phyloP scores from a whole-genome alignment of 2,113 vertebrate species.

The Pogonocichla stellata region DNA sequence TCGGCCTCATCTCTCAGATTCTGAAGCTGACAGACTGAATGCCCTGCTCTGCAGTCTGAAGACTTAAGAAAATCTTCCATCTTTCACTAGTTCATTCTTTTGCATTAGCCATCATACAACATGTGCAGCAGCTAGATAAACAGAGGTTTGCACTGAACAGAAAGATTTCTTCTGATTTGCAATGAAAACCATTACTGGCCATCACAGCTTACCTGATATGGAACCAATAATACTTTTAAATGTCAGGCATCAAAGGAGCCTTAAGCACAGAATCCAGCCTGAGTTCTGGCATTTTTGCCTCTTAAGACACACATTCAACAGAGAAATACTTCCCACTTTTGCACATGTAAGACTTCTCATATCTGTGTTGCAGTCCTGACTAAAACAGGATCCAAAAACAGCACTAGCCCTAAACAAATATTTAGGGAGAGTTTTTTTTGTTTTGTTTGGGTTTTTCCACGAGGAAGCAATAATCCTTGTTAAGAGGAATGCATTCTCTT shows the following conservation, averaged over 20 bases:
- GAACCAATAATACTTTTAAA: constrained; percentile 7
- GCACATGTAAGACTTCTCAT: not conserved
- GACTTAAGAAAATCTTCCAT: not conserved
- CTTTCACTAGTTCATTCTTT: not conserved
- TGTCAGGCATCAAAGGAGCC: constrained; percentile 10
- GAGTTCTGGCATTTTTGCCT: not conserved
- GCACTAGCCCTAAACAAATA: not conserved
- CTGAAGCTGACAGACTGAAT: not conserved
- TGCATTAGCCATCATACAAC: not conserved
- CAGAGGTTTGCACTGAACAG: not conserved
- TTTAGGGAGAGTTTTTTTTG: no score
- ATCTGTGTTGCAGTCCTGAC: not conserved
- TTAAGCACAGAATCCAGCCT: not conserved
- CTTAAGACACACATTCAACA: not conserved
- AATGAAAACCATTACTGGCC: not conserved
- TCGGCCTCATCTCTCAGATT: not conserved
- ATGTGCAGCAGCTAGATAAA: not conserved
- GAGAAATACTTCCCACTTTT: not conserved
- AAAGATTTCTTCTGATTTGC: constrained; percentile 38
- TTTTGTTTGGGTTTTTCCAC: not conserved
- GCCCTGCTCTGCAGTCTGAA: not conserved
- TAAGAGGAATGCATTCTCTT: not conserved
- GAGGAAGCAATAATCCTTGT: not conserved
- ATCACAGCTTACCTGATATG: not conserved
- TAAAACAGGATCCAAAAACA: not conserved